phyloP scores from a whole-genome alignment of 2,888 invertebrate species.

The Cataglyphis albicans region DNA sequence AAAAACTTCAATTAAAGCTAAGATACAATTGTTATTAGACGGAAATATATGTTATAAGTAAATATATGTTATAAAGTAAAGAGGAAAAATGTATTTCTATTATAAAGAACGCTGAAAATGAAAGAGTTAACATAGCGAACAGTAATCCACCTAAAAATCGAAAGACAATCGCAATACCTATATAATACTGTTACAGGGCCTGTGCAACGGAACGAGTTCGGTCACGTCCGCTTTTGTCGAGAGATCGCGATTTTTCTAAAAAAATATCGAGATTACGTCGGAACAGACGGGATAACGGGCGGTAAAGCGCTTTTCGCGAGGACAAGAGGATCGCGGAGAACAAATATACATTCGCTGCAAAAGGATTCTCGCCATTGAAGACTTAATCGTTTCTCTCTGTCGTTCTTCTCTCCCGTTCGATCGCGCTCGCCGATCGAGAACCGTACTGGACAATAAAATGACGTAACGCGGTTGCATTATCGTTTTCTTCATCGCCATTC shows the following conservation, averaged over 20 bases:
- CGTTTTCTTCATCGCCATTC: constrained; percentile 33
- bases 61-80: not conserved
- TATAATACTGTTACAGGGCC: constrained; percentile 32
- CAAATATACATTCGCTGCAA: constrained; percentile 47
- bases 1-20: not conserved
- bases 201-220: not conserved
- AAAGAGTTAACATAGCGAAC: not conserved
- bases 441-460: constrained; percentile 19
- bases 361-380: constrained; percentile 43
- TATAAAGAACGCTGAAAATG: not conserved
- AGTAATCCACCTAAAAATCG: constrained; percentile 18
- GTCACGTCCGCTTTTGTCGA: constrained; percentile 14
- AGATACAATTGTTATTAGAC: not conserved
- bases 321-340: constrained; percentile 31
- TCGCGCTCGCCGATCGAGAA: constrained; percentile 30
- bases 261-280: constrained; percentile 52
- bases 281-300: constrained; percentile 42
- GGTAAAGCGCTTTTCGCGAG: constrained; percentile 45
- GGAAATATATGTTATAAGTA: not conserved
- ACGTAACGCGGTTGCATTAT: constrained; percentile 45
- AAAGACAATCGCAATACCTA: constrained; percentile 11
- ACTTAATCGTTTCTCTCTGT: constrained; percentile 41
- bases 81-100: not conserved
- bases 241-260: constrained; percentile 46
- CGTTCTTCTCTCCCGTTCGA: not conserved